Evolutionary conservation across 2,113 vertebrate species (phyloP).

Genomic region (Cyrtonyx montezumae): DNA sequence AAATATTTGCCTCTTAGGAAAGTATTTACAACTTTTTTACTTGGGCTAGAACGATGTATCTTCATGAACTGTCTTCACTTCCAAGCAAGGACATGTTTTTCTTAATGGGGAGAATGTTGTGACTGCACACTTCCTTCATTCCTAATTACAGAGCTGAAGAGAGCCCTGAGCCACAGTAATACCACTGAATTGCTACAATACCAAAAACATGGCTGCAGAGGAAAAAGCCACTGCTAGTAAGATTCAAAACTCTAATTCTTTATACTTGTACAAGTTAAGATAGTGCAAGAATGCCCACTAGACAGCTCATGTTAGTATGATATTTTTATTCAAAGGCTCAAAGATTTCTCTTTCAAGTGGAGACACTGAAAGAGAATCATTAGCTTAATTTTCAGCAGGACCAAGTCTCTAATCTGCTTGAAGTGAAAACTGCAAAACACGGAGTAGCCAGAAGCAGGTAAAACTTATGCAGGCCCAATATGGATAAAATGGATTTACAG

Average conservation of each 20-base stretch:
- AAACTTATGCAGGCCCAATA: not conserved
- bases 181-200: not conserved
- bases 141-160: not conserved
- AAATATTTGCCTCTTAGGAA: not conserved
- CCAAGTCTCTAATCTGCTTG: not conserved
- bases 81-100: not conserved
- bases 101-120: not conserved
- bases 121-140: not conserved
- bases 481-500: not conserved
- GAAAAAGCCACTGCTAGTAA: not conserved
- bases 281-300: constrained; percentile 20
- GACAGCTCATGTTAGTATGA: not conserved
- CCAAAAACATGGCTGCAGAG: not conserved
- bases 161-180: not conserved
- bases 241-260: not conserved
- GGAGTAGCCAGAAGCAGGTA: not conserved
- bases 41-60: not conserved
- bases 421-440: not conserved
- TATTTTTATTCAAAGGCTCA: not conserved
- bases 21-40: not conserved
- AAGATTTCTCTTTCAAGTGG: not conserved
- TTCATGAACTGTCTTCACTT: not conserved
- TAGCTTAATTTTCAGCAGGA: not conserved
- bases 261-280: not conserved
- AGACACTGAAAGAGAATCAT: not conserved